Evolutionary conservation across 2,797 vertebrate species (phyloP).

Genomic region (Microctenopoma stevenorrisi): DNA sequence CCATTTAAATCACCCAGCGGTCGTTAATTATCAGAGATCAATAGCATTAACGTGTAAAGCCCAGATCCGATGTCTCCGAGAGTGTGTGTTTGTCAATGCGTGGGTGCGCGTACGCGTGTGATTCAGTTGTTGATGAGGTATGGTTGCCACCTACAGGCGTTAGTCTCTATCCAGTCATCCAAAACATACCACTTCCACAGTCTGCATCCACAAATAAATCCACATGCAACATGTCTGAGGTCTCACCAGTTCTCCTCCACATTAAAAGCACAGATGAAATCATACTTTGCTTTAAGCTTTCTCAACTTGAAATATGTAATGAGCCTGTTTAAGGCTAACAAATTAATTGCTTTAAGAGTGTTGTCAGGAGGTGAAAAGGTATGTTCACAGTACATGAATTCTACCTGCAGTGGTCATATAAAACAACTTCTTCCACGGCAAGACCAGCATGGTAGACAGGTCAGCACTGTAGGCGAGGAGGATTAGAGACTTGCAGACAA

Average conservation of each 20-base stretch:
- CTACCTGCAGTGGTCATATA: not conserved
- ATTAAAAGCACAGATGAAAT: not conserved
- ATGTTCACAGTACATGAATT: too few relatives aligned
- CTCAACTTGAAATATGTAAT: not conserved
- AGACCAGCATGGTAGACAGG: not conserved
- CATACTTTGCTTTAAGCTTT: not conserved
- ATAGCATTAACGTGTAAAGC: slow-evolving; percentile 71
- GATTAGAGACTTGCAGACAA: slow-evolving; percentile 6
- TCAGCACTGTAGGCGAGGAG: not conserved
- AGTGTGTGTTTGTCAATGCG: slow-evolving; percentile 18
- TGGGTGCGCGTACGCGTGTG: slow-evolving; percentile 11
- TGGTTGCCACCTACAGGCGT: slow-evolving; percentile 86
- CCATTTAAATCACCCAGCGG: slow-evolving; percentile 61
- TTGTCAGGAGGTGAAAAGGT: not conserved
- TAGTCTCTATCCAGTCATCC: slow-evolving; percentile 63
- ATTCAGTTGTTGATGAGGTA: slow-evolving; percentile 75
- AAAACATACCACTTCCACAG: slow-evolving; percentile 51
- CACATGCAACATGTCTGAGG: slow-evolving; percentile 33
- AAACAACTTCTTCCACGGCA: not conserved
- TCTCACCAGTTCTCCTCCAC: slow-evolving; percentile 17
- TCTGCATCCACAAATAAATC: slow-evolving; percentile 49
- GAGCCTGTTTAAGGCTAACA: not conserved
- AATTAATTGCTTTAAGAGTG: not conserved
- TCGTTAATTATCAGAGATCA: slow-evolving; percentile 79
- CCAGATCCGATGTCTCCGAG: slow-evolving; percentile 38